Percentiles rank a stretch among this genome's conserved stretches.
Evolutionary conservation across 2,888 invertebrate species (phyloP).

Genomic region (Mimachlamys varia): DNA sequence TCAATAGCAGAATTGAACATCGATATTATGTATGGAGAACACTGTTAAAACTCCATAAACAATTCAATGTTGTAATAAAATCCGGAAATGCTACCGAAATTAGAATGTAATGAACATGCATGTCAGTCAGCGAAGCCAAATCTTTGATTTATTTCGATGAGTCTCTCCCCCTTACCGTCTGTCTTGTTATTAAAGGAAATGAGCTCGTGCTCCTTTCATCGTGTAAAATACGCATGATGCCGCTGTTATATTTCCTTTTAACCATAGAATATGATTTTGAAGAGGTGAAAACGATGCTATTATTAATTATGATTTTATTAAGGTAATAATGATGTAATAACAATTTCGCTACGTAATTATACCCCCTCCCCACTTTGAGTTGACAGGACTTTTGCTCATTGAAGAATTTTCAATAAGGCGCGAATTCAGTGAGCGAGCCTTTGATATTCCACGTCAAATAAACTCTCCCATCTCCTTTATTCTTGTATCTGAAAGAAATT

Average conservation of each 20-base stretch:
- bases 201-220: neutral
- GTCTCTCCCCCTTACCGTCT: neutral
- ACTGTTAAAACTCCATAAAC: conserved; percentile 15
- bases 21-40: neutral
- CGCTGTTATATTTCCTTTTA: neutral
- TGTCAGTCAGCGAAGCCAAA: neutral
- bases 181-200: neutral
- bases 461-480: neutral
- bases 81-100: neutral
- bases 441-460: neutral
- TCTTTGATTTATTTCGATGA: conserved; percentile 19
- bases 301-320: neutral
- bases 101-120: conserved; percentile 23
- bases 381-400: neutral
- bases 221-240: neutral
- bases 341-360: neutral
- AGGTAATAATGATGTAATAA: neutral
- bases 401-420: neutral
- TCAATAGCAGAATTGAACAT: neutral
- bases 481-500: conserved; percentile 12
- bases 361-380: neutral
- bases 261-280: neutral
- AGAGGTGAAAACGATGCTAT: neutral
- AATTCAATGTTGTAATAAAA: neutral
- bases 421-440: neutral